A percentile compares a stretch with the other conserved stretches of the same genome.
Conservation (phyloP, 2,888 invertebrate genomes). For the Hirtodrosophila alboralis region DNA sequence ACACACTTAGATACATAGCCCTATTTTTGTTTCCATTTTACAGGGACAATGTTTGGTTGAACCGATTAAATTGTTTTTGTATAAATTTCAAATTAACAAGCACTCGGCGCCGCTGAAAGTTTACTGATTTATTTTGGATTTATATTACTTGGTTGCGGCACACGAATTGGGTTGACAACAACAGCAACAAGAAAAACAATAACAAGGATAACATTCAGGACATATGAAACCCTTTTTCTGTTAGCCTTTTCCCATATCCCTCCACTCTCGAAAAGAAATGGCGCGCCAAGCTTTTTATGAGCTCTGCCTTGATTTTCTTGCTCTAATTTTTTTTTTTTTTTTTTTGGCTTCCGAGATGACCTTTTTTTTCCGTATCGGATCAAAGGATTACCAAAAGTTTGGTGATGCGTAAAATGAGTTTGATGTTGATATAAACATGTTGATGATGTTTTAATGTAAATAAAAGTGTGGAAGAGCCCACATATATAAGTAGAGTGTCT, state of each 20-base stretch:
- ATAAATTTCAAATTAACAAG: conserved; percentile 80
- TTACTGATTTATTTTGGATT: conserved; percentile 78
- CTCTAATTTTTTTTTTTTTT: conserved; percentile 32
- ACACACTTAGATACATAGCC: not conserved
- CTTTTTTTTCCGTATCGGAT: conserved; percentile 66
- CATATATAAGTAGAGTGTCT: conserved; percentile 22
- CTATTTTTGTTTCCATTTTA: conserved; percentile 30
- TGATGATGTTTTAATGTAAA: conserved; percentile 80
- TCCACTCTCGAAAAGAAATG: conserved; percentile 25
- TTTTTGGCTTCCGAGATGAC: conserved; percentile 31
- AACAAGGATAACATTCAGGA: conserved; percentile 47
- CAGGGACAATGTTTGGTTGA: conserved; percentile 48
- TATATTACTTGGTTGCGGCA: conserved; percentile 52
- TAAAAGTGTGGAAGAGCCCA: conserved; percentile 52
- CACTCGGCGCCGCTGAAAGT: conserved; percentile 62
- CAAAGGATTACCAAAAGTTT: conserved; percentile 78
- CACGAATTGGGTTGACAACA: conserved; percentile 47
- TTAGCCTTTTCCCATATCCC: conserved; percentile 5
- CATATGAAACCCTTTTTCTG: conserved; percentile 69
- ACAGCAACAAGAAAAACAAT: conserved; percentile 43
- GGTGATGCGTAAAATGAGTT: conserved; percentile 79
- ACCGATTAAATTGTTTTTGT: conserved; percentile 76
- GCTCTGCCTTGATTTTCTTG: conserved; percentile 64
- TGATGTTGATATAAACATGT: conserved; percentile 80
- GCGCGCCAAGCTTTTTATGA: conserved; percentile 48